These are phyloP conservation scores for Meloe dianella DNA, from an alignment of 2,888 invertebrate genomes.

Conservation along the genomic window DNA sequence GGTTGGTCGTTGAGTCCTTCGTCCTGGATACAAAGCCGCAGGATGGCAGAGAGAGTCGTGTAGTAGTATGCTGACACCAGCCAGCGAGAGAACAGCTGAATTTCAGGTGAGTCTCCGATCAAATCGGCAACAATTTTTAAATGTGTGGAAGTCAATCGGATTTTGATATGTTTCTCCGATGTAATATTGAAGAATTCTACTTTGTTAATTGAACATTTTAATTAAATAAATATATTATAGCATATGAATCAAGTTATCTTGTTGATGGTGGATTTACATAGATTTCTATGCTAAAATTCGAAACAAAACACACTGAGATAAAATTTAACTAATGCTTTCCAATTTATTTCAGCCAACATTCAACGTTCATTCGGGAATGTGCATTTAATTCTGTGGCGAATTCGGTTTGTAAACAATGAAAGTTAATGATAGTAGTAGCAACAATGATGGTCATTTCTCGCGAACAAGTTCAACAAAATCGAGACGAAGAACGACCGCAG, in stretches of 20 bases:
- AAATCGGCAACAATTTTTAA: background rate
- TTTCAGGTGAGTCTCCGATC: slow-evolving; percentile 27
- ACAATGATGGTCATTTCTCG: slow-evolving; percentile 43
- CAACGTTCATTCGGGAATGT: background rate
- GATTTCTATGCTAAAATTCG: no score
- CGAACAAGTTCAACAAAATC: slow-evolving; percentile 51
- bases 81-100: slow-evolving; percentile 24
- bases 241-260: no score
- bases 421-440: slow-evolving; percentile 33
- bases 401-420: slow-evolving; percentile 33
- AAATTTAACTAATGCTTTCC: background rate
- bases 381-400: background rate
- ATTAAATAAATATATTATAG: no score
- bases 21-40: slow-evolving; percentile 29
- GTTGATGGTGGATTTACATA: no score
- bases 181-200: no score
- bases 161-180: no score
- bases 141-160: no score
- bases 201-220: no score
- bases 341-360: background rate
- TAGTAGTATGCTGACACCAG: slow-evolving; percentile 39
- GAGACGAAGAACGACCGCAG: slow-evolving; percentile 42
- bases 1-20: slow-evolving; percentile 33
- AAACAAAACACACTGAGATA: no score
- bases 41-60: slow-evolving; percentile 33